Base-by-base conservation (phyloP, 1,140 invertebrate genomes). In the Acromyrmex heyeri region DNA sequence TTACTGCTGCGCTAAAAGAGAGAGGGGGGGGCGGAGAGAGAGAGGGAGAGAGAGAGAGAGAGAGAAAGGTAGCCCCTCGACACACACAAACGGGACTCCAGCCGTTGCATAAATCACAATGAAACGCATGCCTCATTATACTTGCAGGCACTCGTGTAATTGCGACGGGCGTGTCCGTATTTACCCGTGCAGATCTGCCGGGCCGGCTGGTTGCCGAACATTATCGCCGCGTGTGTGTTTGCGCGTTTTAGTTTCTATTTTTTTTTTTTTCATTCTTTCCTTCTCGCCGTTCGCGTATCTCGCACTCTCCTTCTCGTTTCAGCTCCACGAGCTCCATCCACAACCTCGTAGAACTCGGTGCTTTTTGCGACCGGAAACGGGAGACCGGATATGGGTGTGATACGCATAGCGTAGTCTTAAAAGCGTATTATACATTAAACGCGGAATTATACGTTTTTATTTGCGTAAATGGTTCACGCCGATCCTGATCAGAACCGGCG, bases 121-220 rank as follows among this genome's bases (percentile, higher is more conserved):
- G 91, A 88, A 87, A 90, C 90, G 82, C 88, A 85, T 62, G 86
- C 57, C 90, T 92, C 89, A 89, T 92, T 92, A 92, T 91, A 91
- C 87, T 91, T 82, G 87, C 89, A 87, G 83, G 88, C 86, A 91
- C 89, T 92, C 90, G 91, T 89, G 91, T 92, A 92, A 92, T 92
- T 92, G 91, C 88, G 88, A 91, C 91, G 91, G 91, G 91, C 91
- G 91, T 92, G 88, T 90, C 86, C 75, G 79, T 90, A 81, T 90
- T 90, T 90, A 85, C 86, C 59, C 86, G 88, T 53, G 62, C 61
- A 55, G 89, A 90, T 87, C 79, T 24, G 75, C 50, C 50, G 21
- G 83, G 38, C 34, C 75, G 44, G 30, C 59, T 62, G 55, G 73
- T 81, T 70, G 62, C 55, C 87, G 67, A 70, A 61, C 81, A 61